Base-by-base conservation (phyloP, 2,888 invertebrate species). In the Ptychoptera albimana region DNA sequence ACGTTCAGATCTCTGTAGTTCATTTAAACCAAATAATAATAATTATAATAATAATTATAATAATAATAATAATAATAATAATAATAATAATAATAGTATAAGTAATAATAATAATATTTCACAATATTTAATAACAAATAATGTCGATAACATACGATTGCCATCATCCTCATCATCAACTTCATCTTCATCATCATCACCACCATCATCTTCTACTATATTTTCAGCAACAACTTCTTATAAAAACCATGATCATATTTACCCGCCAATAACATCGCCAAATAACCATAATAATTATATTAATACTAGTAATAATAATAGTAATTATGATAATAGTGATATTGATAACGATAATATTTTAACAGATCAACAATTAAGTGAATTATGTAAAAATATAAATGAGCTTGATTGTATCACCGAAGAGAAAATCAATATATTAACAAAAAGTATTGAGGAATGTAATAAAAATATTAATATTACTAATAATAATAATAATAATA, bases 321-420 rank as follows among this genome's bases (percentile, higher is more conserved):
- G 8, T 14, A 41, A 31, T 32, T 13, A 14, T 10, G 29, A 32
- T 32, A 31, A 14, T 23, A 23, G 4, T 23, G 23, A 23, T 23
- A 23, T 23, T 23, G 23, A 23, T 23, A 3, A 23, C 7, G 23
- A 23, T 23, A 23, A 23, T 7, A 11, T 41, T 5, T 32, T 41
- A 12, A 32, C 14, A 11, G 32, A 41, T 14, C 13, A 32, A n/a
- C 12, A 41, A 13, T 14, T 41, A 12, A 41, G 13, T 15, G 40
- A 41, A 41, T 14, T 41, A 8, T 41, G 32, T 41, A 41, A 41
- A 41, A 41, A 41, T 32, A 32, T 41, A 32, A 41, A 41, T 14
- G 40, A 41, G 11, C 14, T 41, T 8, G 32, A 41, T 32, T 13
- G 8, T 32, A 32, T 32, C 9, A 32, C 32, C 12, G 32, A 41